Base-by-base conservation (phyloP, 1,140 invertebrate species). In the Matsumurasca onukii region DNA sequence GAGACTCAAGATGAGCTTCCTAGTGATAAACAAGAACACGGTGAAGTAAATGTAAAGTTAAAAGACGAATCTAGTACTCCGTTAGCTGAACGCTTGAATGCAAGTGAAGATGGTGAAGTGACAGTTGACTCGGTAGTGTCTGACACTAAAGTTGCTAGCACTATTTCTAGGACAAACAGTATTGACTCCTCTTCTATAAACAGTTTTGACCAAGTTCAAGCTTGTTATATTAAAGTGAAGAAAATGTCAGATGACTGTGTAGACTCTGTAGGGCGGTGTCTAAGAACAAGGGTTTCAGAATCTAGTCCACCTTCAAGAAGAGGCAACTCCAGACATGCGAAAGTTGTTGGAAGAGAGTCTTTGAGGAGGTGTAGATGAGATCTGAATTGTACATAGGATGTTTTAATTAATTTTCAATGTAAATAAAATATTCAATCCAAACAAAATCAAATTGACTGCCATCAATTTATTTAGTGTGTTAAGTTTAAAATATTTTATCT, bases 301-400 rank as follows among this genome's bases (percentile, higher is more conserved):
- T 59, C 55, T 59, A 59, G 55, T 59, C 55, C 55, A 39, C 34
- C 34, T 39, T 9, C 5, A 22, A 59, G 55, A 59, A 59, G 55
- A 59, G 55, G 55, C 9, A 27, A 22, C n/a, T 59, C 55, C 12
- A 25, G 55, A 27, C 55, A 59, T 27, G 55, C 55, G 5, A 59
- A 59, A 59, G 30, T 29, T 27, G 15, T n/a, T 2, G 55, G 55
- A 2, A 59, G 55, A 29, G 55, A 59, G 30, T 59, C 55, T 25
- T 59, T 59, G 24, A 59, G 55, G n/a, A 59, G 55, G 55, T 59
- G 55, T 59, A 59, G 55, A 59, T 59, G 55, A 59, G 25, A 59
- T 29, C 55, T 59, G 25, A 59, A 25, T 59, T 27, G 25, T 29
- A 29, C 3, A 29, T 59, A 27, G 17, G 17, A 9, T 9, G 34